Conservation (phyloP, 64 coral and sea anemone species). For the Porites lutea region DNA sequence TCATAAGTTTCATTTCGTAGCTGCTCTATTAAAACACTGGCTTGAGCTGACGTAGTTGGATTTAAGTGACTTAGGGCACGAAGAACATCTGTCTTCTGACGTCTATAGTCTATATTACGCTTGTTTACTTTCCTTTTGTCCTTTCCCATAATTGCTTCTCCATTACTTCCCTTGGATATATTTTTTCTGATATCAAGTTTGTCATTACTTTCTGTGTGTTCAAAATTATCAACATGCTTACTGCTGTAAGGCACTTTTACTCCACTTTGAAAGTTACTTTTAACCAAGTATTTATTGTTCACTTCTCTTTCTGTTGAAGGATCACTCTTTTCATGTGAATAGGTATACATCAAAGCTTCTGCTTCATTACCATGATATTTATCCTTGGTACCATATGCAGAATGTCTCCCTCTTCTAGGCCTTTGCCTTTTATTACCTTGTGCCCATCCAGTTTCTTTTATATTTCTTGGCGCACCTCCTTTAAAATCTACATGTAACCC, state of each 20-base stretch:
- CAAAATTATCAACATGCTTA: background rate
- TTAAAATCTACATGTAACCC: background rate
- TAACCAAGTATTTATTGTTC: background rate
- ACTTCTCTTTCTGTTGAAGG: background rate
- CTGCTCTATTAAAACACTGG: slow-evolving; percentile 88
- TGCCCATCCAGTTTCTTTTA: background rate
- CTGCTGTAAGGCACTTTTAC: background rate
- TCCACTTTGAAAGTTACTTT: background rate
- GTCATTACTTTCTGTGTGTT: background rate
- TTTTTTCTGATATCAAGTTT: background rate
- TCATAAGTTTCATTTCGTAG: slow-evolving; percentile 93
- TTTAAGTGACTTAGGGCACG: background rate
- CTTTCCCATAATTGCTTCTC: background rate
- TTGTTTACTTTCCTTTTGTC: background rate
- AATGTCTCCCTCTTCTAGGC: background rate
- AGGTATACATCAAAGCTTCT: no score
- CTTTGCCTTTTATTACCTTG: background rate
- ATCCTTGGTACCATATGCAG: background rate
- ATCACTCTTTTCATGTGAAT: background rate
- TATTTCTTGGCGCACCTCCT: background rate
- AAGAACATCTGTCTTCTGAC: slow-evolving; percentile 36
- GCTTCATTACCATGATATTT: background rate
- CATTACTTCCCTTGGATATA: background rate
- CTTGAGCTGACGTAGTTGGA: slow-evolving; percentile 82
- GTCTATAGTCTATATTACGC: background rate